A percentile compares a stretch with the other conserved stretches of the same genome.
Conservation (phyloP, 2,888 invertebrate genomes). For the Minunthozetes semirufus region DNA sequence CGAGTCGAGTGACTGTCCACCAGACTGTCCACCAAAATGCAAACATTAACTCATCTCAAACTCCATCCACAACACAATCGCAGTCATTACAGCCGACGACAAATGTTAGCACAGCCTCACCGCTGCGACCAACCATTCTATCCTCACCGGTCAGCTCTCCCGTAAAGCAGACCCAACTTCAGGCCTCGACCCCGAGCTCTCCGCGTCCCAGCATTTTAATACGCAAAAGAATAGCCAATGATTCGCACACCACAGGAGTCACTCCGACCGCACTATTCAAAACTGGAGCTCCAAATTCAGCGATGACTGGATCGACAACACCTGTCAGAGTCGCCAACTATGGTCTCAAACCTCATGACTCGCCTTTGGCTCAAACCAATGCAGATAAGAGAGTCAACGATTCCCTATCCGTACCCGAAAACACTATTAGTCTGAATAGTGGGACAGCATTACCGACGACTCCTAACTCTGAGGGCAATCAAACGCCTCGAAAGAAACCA, state of each 20-base stretch:
- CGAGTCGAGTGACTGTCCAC: background rate
- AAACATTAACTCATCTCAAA: background rate
- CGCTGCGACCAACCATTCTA: constrained; percentile 14
- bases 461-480: constrained; percentile 44
- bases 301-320: constrained; percentile 12
- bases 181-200: constrained; percentile 30
- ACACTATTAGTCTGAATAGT: background rate
- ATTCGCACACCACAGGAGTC: background rate
- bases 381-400: background rate
- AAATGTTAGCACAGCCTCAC: constrained; percentile 2
- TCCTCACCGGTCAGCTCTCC: constrained; percentile 15
- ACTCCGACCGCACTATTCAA: constrained; percentile 17
- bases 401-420: background rate
- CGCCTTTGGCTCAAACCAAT: background rate
- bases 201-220: constrained; percentile 38
- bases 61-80: background rate
- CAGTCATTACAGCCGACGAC: constrained; percentile 24
- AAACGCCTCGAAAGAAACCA: constrained; percentile 81
- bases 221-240: constrained; percentile 29
- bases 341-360: background rate
- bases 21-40: constrained; percentile 19
- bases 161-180: constrained; percentile 6
- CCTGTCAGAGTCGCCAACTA: background rate
- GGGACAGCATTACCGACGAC: background rate
- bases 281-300: background rate